phyloP scores from a whole-genome alignment of 1,140 invertebrate species.

The Brachionus manjavacas region DNA sequence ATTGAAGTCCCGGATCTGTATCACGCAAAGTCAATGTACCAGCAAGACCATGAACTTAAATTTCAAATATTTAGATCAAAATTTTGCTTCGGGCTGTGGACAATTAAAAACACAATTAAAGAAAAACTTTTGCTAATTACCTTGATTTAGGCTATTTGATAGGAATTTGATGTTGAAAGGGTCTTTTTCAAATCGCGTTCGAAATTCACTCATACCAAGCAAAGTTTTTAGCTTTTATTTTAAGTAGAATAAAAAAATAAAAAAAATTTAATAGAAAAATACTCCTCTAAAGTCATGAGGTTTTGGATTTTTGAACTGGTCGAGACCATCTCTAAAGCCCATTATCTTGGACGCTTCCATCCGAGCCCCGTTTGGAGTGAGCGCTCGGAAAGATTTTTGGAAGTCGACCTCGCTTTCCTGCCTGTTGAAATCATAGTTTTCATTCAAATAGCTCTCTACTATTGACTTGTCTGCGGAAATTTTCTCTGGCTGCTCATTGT shows the following conservation, averaged over 20 bases:
- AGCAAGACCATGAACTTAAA: constrained; percentile 3
- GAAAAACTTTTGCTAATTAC: not conserved
- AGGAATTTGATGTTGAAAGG: constrained; percentile 21
- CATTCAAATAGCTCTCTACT: not conserved
- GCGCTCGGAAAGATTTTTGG: not conserved
- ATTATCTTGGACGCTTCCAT: not conserved
- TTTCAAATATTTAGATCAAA: constrained; percentile 8
- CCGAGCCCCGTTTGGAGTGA: not conserved
- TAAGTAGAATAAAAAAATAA: not conserved
- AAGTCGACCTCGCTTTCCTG: not conserved
- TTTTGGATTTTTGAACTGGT: constrained; percentile 34
- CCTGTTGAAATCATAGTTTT: not conserved
- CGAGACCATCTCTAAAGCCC: constrained; percentile 3
- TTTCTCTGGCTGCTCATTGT: not conserved
- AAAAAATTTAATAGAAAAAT: not conserved
- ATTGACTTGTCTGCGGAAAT: not conserved
- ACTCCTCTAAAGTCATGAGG: constrained; percentile 39
- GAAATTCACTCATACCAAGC: constrained; percentile 25
- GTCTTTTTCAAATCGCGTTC: not conserved
- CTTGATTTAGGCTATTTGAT: constrained; percentile 8
- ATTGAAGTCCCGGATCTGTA: not conserved
- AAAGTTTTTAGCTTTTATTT: not conserved
- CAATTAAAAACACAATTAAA: not conserved
- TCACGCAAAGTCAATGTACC: not conserved
- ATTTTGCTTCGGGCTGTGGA: not conserved